phyloP scores from a whole-genome alignment of 2,888 invertebrate genomes.

The Gortyna flavago region DNA sequence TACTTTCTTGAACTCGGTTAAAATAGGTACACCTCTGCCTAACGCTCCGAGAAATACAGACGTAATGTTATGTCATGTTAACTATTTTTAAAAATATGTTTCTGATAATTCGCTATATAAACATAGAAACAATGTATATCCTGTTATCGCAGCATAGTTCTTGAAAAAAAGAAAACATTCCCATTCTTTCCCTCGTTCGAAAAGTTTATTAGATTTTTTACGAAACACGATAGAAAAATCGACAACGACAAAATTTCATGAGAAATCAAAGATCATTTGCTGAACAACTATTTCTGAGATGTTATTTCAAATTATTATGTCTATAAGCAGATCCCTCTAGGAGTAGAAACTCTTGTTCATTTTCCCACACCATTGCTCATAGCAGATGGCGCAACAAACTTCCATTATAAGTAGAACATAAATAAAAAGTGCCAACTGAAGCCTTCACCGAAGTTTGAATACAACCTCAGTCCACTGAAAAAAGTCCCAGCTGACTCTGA shows the following conservation, averaged over 20 bases:
- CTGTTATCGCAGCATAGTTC: not conserved
- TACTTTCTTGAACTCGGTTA: too few relatives aligned
- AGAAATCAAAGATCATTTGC: not conserved
- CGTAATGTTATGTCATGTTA: not conserved
- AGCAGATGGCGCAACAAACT: not conserved
- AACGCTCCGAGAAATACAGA: not conserved
- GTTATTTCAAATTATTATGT: not conserved
- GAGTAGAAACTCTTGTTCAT: not conserved
- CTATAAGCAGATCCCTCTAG: not conserved
- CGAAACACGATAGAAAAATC: not conserved
- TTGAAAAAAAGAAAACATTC: not conserved
- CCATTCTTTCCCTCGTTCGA: not conserved
- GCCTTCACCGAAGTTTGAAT: conserved; percentile 21
- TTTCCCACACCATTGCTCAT: not conserved
- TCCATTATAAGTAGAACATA: conserved; percentile 7
- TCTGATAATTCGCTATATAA: not conserved
- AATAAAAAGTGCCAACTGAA: conserved; percentile 3
- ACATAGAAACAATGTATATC: not conserved
- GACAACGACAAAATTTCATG: not conserved
- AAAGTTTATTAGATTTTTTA: not conserved
- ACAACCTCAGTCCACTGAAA: conserved; percentile 10
- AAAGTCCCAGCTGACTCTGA: conserved; percentile 25
- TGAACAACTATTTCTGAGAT: not conserved
- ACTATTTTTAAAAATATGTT: not conserved
- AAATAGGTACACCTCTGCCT: not conserved